Conservation (phyloP, 2,888 invertebrate species). For the Drosophila recens region DNA sequence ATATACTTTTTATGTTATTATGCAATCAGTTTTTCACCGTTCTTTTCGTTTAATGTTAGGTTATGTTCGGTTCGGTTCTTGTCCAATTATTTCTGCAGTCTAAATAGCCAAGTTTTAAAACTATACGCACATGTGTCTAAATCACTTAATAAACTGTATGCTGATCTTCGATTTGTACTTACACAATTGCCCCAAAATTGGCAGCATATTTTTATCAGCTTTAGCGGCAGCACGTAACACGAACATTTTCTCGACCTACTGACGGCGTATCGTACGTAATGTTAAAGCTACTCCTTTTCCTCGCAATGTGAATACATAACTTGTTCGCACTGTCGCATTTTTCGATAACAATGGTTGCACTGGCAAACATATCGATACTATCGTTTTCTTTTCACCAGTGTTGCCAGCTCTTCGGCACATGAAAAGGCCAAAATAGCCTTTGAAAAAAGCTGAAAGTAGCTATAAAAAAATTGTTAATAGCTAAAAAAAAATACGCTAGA, state of each 20-base stretch:
- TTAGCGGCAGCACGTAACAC: slow-evolving; percentile 80
- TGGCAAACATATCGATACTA: background rate
- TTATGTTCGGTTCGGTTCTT: slow-evolving; percentile 56
- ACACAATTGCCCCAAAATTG: slow-evolving; percentile 79
- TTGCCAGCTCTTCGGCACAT: too few species aligned
- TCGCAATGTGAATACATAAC: slow-evolving; percentile 23
- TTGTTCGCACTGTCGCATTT: slow-evolving; percentile 9
- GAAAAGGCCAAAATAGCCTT: too few species aligned
- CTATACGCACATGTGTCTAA: background rate
- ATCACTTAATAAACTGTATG: background rate
- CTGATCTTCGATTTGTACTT: slow-evolving; percentile 56
- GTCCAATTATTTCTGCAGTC: background rate
- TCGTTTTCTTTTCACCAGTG: background rate
- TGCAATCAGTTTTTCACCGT: slow-evolving; percentile 48
- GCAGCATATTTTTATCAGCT: slow-evolving; percentile 78
- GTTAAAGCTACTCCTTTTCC: slow-evolving; percentile 16
- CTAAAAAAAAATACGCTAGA: too few species aligned
- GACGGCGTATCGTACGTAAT: slow-evolving; percentile 26
- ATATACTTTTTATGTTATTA: slow-evolving; percentile 39
- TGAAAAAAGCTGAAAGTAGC: too few species aligned
- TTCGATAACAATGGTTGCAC: slow-evolving; percentile 9
- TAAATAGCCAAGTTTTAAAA: background rate
- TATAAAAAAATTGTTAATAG: too few species aligned
- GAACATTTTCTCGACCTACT: slow-evolving; percentile 70
- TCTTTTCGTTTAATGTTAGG: slow-evolving; percentile 36